A percentile compares a stretch with the other conserved stretches of the same genome.
These are phyloP conservation scores for Neodiprion virginianus DNA, from an alignment of 1,140 invertebrate species.

Conservation along the genomic window DNA sequence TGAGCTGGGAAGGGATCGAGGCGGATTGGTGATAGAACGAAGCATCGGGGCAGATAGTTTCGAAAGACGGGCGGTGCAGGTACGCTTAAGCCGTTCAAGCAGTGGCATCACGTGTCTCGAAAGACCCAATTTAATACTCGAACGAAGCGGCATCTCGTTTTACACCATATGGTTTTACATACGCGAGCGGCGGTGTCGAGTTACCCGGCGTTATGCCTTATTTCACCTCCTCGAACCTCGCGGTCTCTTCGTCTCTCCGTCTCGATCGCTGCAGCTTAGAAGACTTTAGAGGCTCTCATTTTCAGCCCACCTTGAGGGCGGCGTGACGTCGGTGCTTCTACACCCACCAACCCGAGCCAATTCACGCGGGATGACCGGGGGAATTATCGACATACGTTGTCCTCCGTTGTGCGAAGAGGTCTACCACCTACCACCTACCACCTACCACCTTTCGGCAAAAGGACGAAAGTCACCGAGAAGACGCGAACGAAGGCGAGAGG, in stretches of 20 bases:
- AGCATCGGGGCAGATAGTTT: background rate
- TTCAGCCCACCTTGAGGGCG: background rate
- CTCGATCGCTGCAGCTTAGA: background rate
- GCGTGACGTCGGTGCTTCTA: background rate
- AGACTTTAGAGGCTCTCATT: background rate
- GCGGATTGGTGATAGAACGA: too few relatives aligned
- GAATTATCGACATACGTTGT: background rate
- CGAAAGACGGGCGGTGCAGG: background rate
- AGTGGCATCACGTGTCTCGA: conserved; percentile 6
- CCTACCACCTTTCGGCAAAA: too few relatives aligned
- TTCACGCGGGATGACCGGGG: background rate
- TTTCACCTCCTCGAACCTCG: background rate
- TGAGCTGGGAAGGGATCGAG: background rate
- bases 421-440: background rate
- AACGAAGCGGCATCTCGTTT: conserved; percentile 57
- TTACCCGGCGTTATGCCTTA: conserved; percentile 42
- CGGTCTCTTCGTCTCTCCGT: too few relatives aligned
- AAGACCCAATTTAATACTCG: conserved; percentile 59
- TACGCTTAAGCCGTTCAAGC: background rate
- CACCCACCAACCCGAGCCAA: background rate
- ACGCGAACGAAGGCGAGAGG: too few relatives aligned
- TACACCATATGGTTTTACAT: conserved; percentile 61
- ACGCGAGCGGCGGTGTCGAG: conserved; percentile 51
- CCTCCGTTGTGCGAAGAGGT: too few relatives aligned
- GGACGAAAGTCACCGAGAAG: too few relatives aligned